These are phyloP conservation scores for Hydriomena furcata DNA, from an alignment of 2,888 invertebrate genomes.

Conservation along the genomic window DNA sequence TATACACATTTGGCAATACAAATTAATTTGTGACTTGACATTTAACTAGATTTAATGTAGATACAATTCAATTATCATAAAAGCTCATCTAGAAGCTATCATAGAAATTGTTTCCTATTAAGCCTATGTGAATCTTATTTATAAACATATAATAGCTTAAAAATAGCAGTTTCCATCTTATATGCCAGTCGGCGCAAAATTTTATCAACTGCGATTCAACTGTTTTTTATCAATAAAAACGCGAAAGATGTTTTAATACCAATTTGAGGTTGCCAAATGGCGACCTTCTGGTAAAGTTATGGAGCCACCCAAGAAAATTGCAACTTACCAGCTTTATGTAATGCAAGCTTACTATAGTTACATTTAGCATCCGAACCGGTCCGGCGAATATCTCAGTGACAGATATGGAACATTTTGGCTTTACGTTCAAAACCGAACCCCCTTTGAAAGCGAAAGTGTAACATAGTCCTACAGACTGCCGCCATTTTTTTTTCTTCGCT, in stretches of 20 bases:
- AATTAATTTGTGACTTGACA: too few relatives aligned
- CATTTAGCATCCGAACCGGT: slow-evolving; percentile 50
- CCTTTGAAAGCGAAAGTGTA: slow-evolving; percentile 82
- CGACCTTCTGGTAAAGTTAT: slow-evolving; percentile 25
- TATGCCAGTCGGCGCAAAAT: too few relatives aligned
- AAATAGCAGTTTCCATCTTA: too few relatives aligned
- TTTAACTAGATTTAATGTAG: too few relatives aligned
- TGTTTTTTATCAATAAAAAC: too few relatives aligned
- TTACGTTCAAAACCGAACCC: slow-evolving; percentile 56
- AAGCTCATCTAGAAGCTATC: too few relatives aligned
- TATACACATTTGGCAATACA: too few relatives aligned
- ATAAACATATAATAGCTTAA: too few relatives aligned
- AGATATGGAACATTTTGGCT: slow-evolving; percentile 72
- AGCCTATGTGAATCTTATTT: too few relatives aligned
- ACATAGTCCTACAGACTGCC: slow-evolving; percentile 71
- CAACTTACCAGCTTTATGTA: slow-evolving; percentile 32
- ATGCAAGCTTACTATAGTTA: slow-evolving; percentile 40
- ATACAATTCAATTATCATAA: slow-evolving; percentile 4
- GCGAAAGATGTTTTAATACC: neutral
- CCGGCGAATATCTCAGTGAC: slow-evolving; percentile 45
- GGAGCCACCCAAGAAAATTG: slow-evolving; percentile 22
- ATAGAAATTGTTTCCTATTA: too few relatives aligned
- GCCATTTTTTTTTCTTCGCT: slow-evolving; percentile 77
- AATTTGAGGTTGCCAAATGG: slow-evolving; percentile 1
- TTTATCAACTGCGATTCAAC: too few relatives aligned